phyloP scores from a whole-genome alignment of 2,113 vertebrate genomes.

The Thunnus maccoyii region DNA sequence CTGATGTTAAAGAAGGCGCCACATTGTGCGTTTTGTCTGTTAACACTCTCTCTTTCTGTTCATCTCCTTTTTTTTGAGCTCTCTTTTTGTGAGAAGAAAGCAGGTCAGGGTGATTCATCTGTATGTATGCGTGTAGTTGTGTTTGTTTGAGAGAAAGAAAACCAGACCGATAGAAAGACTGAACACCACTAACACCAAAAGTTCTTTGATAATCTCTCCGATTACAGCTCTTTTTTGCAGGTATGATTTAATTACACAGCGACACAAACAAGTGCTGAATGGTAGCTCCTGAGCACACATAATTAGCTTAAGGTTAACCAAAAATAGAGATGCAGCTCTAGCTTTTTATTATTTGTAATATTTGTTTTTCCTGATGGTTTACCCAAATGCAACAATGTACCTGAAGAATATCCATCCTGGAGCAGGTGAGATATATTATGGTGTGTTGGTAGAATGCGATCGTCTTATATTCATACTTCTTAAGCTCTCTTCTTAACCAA shows the following conservation, averaged over 20 bases:
- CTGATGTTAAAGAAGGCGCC: slow-evolving; percentile 5
- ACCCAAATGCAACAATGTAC: too few relatives aligned
- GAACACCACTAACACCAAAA: too few relatives aligned
- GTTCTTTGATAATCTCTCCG: background rate
- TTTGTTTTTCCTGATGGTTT: background rate
- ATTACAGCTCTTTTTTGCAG: background rate
- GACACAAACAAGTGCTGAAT: background rate
- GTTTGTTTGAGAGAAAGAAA: background rate
- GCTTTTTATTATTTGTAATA: background rate
- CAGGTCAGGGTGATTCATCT: slow-evolving; percentile 47
- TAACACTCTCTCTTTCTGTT: background rate
- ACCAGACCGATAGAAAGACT: background rate
- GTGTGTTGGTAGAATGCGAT: too few relatives aligned
- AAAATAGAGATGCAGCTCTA: background rate
- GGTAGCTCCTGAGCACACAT: background rate
- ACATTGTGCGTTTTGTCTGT: background rate
- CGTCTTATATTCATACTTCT: too few relatives aligned
- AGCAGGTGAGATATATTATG: too few relatives aligned
- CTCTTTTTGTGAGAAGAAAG: slow-evolving; percentile 31
- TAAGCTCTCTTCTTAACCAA: too few relatives aligned
- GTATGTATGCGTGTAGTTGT: background rate
- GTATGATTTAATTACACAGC: background rate
- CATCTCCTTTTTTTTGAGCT: background rate
- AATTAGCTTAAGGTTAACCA: background rate
- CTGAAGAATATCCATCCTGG: too few relatives aligned